Evolutionary conservation across 2,113 vertebrate genomes (phyloP), one percentile per base, ranked within the genome.

Genomic region (Nycticryphes semicollaris): DNA sequence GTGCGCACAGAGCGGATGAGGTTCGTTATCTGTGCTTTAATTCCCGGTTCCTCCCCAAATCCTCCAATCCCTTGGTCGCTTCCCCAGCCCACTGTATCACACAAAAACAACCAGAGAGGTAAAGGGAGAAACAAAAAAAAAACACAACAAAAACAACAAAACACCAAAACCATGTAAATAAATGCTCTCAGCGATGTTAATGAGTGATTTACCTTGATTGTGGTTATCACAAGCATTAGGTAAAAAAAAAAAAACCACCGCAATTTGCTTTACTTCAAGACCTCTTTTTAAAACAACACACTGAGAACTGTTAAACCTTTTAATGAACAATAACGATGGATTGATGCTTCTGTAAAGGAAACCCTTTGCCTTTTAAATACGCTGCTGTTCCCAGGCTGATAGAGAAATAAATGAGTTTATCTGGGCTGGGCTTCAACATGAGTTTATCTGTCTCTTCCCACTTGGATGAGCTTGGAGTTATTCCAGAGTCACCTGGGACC

Each of bases 31-130:
- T 99, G 99, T 35, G 98, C 99, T 98, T 99, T 99, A 97, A 99
- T 97, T 96, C 99, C 99, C 53, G 99, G 99, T 88, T 99, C 99
- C 86, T 99, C 99, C 95, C 99, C 99, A 79, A 99, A 99, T 80
- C 99, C 99, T 79, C 99, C 99, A 70, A 99, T 98, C 63, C 99
- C 98, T 90, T 99, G 99, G 17, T 99, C 99, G 2, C 98, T 98
- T 84, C 99, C 99, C 98, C 99, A 99, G 82, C 99, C 99, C 93
- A 99, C 99, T 99, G 97, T 11, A 94, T 63, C 94, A 94, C 88
- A 79, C 10, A 83, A 86, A 89, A 73, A 50, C 33, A 89, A 87
- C 56, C 84, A 89, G 70, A 41, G 11, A 73, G 12, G 10, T 96
- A 66, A 93, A 63, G 37, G 82, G 75, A 90, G 87, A 60, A 84